Evolutionary conservation across 2,113 vertebrate species (phyloP).

Genomic region (Copsychus sechellarum): DNA sequence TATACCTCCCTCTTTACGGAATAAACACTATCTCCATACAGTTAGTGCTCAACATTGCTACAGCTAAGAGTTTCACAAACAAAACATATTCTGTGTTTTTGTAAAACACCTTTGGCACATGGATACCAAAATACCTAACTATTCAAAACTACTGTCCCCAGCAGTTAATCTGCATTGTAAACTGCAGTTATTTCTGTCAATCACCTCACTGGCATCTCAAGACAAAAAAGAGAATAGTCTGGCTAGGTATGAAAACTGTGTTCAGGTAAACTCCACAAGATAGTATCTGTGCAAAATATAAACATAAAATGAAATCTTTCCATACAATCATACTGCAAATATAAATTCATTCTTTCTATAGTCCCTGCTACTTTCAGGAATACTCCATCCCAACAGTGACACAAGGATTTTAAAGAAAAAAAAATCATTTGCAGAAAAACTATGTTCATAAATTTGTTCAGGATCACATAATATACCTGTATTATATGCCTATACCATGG

Average conservation of each 20-base stretch:
- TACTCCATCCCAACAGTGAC: neutral
- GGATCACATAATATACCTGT: neutral
- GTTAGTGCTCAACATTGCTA: neutral
- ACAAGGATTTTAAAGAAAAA: neutral
- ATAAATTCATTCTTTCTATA: neutral
- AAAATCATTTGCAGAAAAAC: neutral
- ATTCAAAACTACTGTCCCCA: neutral
- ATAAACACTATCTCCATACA: neutral
- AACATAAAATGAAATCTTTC: neutral
- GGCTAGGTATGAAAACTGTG: neutral
- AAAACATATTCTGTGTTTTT: neutral
- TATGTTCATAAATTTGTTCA: neutral
- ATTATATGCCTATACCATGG: neutral
- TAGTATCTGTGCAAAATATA: neutral
- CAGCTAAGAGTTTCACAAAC: neutral
- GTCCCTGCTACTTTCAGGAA: neutral
- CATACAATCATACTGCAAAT: neutral
- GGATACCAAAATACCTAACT: neutral
- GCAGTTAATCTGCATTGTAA: neutral
- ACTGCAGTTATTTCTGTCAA: neutral
- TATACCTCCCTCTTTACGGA: neutral
- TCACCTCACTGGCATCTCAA: neutral
- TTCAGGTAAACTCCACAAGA: neutral
- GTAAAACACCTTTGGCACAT: neutral
- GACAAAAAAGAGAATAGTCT: neutral